Base-by-base conservation (phyloP, 2,797 vertebrate species). In the Podarcis siculus region DNA sequence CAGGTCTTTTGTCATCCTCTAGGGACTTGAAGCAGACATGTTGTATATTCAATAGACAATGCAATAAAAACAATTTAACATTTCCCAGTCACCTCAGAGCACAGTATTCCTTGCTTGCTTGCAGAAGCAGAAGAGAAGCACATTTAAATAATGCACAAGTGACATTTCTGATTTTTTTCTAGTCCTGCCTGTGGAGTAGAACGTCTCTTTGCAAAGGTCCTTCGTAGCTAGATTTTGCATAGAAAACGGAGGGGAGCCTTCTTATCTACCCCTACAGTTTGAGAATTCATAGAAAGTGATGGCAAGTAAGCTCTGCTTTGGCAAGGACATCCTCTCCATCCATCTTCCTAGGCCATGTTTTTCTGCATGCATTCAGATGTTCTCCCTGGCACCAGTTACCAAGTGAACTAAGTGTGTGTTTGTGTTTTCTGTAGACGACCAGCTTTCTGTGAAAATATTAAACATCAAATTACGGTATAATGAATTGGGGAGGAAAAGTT, bases 401-500 rank as follows among this genome's bases (percentile, higher is more conserved):
- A 67, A 86, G 75, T 89, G 58, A 42, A 67, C 21, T 45, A 89
- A 90, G 9, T 81, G 23, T 61, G 58, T 23, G 42, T 86, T 76
- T 79, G 90, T 75, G 35, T 86, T 91, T 92, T 92, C 90, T 91
- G 85, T 45, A 93, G 91, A 90, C 86, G 88, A 91, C 72, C 88
- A 88, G 79, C 80, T 89, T 95, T 87, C 91, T 27, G 42, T 79
- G 82, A 35, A 93, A 94, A 92, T 73, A 87, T 95, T 94, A 92
- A 93, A 88, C 94, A 95, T 93, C 91, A 93, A 55, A 91, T 95
- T 93, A 42, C 42, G 1, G 42, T 42, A 42, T 42, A 42, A 42
- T 42, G 42, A 42, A 42, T 42, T 42, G 8, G 42, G 0, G 9
- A 42, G n/a, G n/a, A 42, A 39, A 42, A 42, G 42, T 42, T 42